Conservation (phyloP, 2,797 vertebrate species). For the Ctenopoma multispine region DNA sequence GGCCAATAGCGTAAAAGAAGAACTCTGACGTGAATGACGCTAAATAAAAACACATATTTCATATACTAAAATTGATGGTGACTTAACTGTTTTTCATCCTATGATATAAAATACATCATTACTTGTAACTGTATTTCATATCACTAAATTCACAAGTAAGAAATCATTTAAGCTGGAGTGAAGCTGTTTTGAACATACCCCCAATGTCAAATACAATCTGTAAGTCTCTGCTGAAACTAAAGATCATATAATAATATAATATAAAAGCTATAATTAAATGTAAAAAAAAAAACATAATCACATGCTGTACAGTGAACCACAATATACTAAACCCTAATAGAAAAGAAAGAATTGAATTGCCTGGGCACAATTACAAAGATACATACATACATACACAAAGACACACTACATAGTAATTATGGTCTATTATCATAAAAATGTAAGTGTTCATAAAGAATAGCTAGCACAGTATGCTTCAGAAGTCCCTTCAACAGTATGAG, state of each 20-base stretch:
- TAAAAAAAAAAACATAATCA: neutral
- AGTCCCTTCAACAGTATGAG: slow-evolving; percentile 40
- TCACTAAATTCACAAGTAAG: too few relatives aligned
- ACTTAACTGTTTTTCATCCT: too few relatives aligned
- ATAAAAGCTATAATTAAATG: neutral
- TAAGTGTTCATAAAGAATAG: slow-evolving; percentile 43
- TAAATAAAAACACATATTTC: neutral
- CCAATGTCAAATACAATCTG: neutral
- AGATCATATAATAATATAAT: too few relatives aligned
- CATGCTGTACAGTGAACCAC: neutral
- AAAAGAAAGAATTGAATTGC: slow-evolving; percentile 3
- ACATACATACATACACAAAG: slow-evolving; percentile 32
- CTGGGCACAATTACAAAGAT: slow-evolving; percentile 22
- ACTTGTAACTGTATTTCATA: too few relatives aligned
- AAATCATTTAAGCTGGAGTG: too few relatives aligned
- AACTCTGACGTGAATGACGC: slow-evolving; percentile 9
- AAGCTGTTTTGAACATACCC: neutral
- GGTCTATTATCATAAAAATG: slow-evolving; percentile 55
- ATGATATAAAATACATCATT: too few relatives aligned
- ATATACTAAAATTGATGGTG: too few relatives aligned
- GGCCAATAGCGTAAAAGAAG: slow-evolving; percentile 56
- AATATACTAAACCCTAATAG: neutral
- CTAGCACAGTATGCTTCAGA: slow-evolving; percentile 47
- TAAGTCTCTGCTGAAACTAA: neutral
- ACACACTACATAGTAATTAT: slow-evolving; percentile 35